Evolutionary conservation across 2,797 vertebrate species (phyloP).

Genomic region (Cirrhinus mrigala): DNA sequence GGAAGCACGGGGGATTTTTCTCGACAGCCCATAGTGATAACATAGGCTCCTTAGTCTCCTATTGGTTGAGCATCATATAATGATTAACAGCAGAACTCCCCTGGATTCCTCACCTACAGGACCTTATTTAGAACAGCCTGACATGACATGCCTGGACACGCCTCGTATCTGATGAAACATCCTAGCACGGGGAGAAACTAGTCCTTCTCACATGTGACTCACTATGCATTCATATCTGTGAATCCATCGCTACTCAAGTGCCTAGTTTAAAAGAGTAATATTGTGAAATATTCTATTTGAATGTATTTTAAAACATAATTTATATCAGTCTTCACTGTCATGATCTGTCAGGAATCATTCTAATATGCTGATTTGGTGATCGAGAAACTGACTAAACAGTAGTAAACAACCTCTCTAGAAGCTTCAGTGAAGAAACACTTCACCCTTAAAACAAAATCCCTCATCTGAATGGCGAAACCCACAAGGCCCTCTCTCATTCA

Average conservation of each 20-base stretch:
- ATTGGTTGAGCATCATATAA: slow-evolving; percentile 29
- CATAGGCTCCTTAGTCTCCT: neutral
- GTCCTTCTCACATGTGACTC: slow-evolving; percentile 8
- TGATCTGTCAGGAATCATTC: neutral
- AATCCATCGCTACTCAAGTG: neutral
- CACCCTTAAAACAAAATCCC: neutral
- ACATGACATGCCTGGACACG: slow-evolving; percentile 21
- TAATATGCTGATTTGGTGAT: neutral
- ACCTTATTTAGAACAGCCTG: slow-evolving; percentile 19
- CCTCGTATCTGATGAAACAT: slow-evolving; percentile 58
- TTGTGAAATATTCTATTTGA: neutral
- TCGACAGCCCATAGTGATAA: neutral
- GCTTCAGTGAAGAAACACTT: neutral
- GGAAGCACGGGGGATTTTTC: slow-evolving; percentile 41
- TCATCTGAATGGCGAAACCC: neutral
- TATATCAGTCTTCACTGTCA: neutral
- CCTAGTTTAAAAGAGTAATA: neutral
- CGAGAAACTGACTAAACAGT: neutral
- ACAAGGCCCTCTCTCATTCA: slow-evolving; percentile 23
- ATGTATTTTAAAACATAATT: neutral
- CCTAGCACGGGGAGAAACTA: slow-evolving; percentile 42
- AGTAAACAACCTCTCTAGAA: slow-evolving; percentile 13
- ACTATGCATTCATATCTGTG: neutral
- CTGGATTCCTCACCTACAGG: slow-evolving; percentile 24
- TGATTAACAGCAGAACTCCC: slow-evolving; percentile 36